These are phyloP conservation scores for Drosophila antonietae DNA, from an alignment of 2,888 invertebrate species.

Conservation along the genomic window DNA sequence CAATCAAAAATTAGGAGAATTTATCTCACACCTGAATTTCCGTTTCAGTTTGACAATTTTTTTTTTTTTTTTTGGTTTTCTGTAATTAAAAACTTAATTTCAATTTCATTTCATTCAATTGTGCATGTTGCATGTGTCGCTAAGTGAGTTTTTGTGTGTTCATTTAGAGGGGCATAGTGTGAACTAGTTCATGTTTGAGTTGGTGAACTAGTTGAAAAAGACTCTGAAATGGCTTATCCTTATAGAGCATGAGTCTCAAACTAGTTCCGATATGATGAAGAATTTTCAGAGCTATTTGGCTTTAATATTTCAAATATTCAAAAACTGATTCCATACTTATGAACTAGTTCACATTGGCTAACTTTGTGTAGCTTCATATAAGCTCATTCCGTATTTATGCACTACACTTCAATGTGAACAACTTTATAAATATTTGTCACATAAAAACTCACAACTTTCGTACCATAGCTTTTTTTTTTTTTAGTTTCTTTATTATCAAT, in stretches of 20 bases:
- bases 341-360: neutral
- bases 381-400: neutral
- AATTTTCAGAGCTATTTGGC: neutral
- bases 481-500: neutral
- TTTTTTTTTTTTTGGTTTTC: neutral
- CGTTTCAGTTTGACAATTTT: neutral
- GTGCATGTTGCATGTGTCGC: neutral
- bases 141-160: neutral
- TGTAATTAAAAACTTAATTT: conserved; percentile 9
- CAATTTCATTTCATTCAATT: conserved; percentile 6
- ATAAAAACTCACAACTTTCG: neutral
- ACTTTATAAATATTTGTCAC: conserved; percentile 3
- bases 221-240: neutral
- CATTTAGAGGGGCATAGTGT: neutral
- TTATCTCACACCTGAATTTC: conserved; percentile 2
- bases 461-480: neutral
- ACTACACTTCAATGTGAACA: neutral
- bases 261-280: neutral
- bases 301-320: neutral
- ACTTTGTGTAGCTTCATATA: too few species aligned
- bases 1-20: conserved; percentile 46
- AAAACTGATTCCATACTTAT: neutral
- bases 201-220: neutral
- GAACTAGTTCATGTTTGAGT: neutral
- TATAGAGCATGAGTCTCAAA: neutral